Conservation (phyloP, 2,888 invertebrate species). For the Nephrotoma appendiculata region DNA sequence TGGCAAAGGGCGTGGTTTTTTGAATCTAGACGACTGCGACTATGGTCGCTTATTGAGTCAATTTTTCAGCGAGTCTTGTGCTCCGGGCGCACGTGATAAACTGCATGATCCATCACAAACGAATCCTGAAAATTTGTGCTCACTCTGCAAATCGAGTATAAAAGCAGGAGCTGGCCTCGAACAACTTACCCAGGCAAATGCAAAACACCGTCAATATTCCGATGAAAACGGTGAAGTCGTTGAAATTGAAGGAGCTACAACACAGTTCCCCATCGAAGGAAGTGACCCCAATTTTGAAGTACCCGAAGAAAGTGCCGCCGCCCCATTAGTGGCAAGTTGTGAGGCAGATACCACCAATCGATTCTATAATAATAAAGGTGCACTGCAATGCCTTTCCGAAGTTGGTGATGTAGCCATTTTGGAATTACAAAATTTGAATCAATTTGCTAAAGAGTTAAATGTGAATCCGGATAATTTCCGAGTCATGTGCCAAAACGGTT, state of each 20-base stretch:
- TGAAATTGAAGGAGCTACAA: background rate
- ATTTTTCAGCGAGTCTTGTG: constrained; percentile 43
- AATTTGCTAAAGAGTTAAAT: constrained; percentile 23
- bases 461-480: constrained; percentile 32
- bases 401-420: constrained; percentile 45
- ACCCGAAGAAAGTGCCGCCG: background rate
- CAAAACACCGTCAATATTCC: background rate
- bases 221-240: background rate
- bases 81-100: constrained; percentile 41
- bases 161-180: background rate
- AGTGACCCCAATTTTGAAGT: background rate
- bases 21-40: constrained; percentile 37
- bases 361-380: constrained; percentile 45
- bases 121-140: constrained; percentile 23
- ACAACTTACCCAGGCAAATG: background rate
- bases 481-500: constrained; percentile 46
- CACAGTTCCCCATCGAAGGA: background rate
- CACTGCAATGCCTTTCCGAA: constrained; percentile 40
- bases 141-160: constrained; percentile 16
- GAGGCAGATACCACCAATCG: constrained; percentile 36
- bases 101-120: constrained; percentile 30
- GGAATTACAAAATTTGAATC: constrained; percentile 36
- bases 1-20: constrained; percentile 35
- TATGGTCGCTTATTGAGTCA: constrained; percentile 39
- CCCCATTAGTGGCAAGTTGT: constrained; percentile 29